phyloP scores from a whole-genome alignment of 1,140 invertebrate genomes.

The Drosophila sucinea region DNA sequence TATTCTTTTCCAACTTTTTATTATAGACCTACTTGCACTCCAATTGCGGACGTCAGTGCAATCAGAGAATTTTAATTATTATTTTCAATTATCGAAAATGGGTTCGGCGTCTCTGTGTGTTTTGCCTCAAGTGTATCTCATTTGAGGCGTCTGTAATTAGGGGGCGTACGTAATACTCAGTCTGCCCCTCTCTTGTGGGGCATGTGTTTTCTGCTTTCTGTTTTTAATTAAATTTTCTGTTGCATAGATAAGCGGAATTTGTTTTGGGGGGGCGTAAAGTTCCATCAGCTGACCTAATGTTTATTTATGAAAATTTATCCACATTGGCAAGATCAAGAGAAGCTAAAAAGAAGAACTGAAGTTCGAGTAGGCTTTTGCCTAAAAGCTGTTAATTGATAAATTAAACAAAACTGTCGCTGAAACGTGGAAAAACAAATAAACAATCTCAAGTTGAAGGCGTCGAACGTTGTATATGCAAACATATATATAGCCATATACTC shows the following conservation, averaged over 20 bases:
- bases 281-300: conserved; percentile 49
- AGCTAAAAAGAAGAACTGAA: conserved; percentile 33
- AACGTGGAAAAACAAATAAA: conserved; percentile 14
- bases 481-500: neutral
- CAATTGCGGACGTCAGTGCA: conserved; percentile 73
- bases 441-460: conserved; percentile 16
- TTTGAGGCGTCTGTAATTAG: conserved; percentile 58
- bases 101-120: conserved; percentile 58
- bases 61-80: conserved; percentile 83
- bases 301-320: conserved; percentile 34
- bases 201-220: conserved; percentile 52
- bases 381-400: conserved; percentile 70
- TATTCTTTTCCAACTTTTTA: conserved; percentile 46
- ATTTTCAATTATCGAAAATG: conserved; percentile 82
- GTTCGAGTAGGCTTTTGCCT: conserved; percentile 40
- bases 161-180: conserved; percentile 59
- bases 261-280: neutral
- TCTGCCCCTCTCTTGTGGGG: conserved; percentile 33
- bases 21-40: conserved; percentile 68
- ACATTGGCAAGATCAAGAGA: conserved; percentile 49
- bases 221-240: conserved; percentile 72
- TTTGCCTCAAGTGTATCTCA: conserved; percentile 57
- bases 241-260: conserved; percentile 43
- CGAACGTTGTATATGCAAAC: conserved; percentile 4
- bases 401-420: conserved; percentile 63